These are phyloP conservation scores for Phylloscopus collybita DNA, from an alignment of 2,797 vertebrate species.

Conservation along the genomic window DNA sequence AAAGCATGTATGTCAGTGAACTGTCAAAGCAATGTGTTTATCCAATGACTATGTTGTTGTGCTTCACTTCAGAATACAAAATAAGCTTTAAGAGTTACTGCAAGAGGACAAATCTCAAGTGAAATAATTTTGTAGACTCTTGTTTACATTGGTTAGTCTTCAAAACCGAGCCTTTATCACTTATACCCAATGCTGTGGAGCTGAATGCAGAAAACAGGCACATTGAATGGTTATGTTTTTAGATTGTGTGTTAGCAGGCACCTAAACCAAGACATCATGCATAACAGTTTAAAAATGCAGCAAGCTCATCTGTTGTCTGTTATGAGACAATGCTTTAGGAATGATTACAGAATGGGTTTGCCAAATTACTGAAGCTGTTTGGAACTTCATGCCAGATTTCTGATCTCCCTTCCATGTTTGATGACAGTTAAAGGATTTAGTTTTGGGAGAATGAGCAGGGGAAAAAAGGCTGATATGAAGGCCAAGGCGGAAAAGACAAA, in stretches of 20 bases:
- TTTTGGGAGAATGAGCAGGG: background rate
- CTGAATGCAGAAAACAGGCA: background rate
- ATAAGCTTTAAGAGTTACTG: background rate
- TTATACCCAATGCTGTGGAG: background rate
- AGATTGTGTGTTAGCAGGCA: accelerated
- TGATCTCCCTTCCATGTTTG: background rate
- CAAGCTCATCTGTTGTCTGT: background rate
- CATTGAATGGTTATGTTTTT: background rate
- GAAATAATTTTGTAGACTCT: background rate
- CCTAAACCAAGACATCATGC: background rate
- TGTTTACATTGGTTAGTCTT: background rate
- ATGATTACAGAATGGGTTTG: background rate
- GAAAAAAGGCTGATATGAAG: background rate
- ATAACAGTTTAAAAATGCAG: background rate
- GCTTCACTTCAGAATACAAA: background rate
- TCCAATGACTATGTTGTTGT: background rate
- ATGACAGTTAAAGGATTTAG: background rate
- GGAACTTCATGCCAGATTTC: background rate
- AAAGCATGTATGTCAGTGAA: background rate
- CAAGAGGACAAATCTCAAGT: background rate
- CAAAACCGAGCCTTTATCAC: background rate
- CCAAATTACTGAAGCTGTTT: background rate
- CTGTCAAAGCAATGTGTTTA: background rate
- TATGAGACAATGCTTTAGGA: background rate
- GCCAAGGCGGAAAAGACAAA: background rate